Conservation (phyloP, 2,113 vertebrate species). For the Catharus fuscescens region DNA sequence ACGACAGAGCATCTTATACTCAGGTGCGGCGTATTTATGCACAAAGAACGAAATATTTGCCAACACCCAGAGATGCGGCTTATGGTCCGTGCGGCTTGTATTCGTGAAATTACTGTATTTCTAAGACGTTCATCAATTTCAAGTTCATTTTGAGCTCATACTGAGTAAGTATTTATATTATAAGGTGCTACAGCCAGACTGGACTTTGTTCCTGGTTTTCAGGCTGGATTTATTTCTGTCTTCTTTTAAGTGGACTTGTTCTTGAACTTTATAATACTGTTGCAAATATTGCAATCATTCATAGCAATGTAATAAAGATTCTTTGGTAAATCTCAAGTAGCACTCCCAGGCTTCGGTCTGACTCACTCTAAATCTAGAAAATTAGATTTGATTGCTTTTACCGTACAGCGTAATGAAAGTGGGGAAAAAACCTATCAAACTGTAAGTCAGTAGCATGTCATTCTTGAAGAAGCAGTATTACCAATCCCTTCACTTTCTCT, state of each 20-base stretch:
- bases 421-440: not conserved
- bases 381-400: not conserved
- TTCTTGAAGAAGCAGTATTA: not conserved
- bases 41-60: no score
- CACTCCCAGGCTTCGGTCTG: not conserved
- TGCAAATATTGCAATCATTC: not conserved
- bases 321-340: not conserved
- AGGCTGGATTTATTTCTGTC: not conserved
- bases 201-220: not conserved
- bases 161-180: not conserved
- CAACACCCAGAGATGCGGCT: no score
- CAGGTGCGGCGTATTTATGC: no score
- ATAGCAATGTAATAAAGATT: not conserved
- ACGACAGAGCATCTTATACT: no score
- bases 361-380: not conserved
- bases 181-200: not conserved
- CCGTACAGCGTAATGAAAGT: not conserved
- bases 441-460: fast-evolving
- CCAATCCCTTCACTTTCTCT: not conserved
- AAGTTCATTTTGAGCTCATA: not conserved
- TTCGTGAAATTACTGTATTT: not conserved
- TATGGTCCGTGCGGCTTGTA: no score
- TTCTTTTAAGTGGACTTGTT: not conserved
- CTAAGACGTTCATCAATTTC: not conserved
- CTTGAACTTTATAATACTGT: not conserved